Percentiles rank a stretch among this genome's conserved stretches.
These are phyloP conservation scores for Ischnus inquisitorius DNA, from an alignment of 2,888 invertebrate genomes.

Conservation along the genomic window DNA sequence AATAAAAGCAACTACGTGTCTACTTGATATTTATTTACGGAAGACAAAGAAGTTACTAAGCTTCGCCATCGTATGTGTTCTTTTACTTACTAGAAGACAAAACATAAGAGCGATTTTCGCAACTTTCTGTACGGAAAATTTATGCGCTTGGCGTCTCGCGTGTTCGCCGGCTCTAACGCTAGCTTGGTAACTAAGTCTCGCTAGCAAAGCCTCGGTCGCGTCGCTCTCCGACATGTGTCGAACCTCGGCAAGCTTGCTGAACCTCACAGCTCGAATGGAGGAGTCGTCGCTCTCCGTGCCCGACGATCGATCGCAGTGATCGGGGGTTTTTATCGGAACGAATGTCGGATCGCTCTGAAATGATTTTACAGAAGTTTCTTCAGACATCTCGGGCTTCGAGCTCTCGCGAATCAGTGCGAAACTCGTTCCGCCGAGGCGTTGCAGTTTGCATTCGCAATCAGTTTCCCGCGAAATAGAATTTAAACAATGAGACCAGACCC, in stretches of 20 bases:
- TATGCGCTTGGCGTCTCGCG: constrained; percentile 91
- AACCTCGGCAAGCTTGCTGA: constrained; percentile 96
- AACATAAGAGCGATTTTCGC: constrained; percentile 95
- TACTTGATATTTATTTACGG: not conserved
- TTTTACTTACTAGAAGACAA: constrained; percentile 91
- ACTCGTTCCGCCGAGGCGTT: too few relatives aligned
- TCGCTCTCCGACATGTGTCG: constrained; percentile 95
- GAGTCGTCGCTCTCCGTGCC: constrained; percentile 95
- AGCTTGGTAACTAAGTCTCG: constrained; percentile 97
- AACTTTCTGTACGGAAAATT: constrained; percentile 91
- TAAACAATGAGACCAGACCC: too few relatives aligned
- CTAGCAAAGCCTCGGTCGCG: constrained; percentile 96
- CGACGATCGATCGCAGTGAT: constrained; percentile 89
- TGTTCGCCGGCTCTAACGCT: constrained; percentile 94
- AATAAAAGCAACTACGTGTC: constrained; percentile 7
- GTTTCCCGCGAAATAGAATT: too few relatives aligned
- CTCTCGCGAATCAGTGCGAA: too few relatives aligned
- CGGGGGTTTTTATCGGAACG: constrained; percentile 94
- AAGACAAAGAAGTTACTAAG: not conserved
- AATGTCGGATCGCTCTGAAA: constrained; percentile 95
- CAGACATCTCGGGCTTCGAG: too few relatives aligned
- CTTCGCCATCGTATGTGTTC: not conserved
- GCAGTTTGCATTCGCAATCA: too few relatives aligned
- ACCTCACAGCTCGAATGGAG: constrained; percentile 94
- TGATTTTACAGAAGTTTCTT: too few relatives aligned